Conservation (phyloP, 2,113 vertebrate genomes). For the Leiothrix lutea region DNA sequence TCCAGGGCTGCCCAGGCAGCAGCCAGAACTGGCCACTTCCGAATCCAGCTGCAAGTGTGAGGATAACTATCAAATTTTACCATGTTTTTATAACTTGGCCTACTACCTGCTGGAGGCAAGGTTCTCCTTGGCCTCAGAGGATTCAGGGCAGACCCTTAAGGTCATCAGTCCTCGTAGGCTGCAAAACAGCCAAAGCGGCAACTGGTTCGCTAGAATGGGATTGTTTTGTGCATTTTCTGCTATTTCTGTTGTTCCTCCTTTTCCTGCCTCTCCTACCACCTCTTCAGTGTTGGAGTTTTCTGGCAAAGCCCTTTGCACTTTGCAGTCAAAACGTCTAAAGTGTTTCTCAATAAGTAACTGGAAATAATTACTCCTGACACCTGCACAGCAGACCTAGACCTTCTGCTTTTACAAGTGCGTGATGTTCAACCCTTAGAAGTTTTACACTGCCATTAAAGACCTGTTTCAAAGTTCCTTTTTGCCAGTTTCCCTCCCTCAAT, state of each 20-base stretch:
- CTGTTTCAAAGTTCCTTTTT: constrained; percentile 51
- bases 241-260: neutral
- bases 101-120: neutral
- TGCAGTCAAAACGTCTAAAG: constrained; percentile 5
- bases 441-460: constrained; percentile 39
- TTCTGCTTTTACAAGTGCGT: constrained; percentile 51
- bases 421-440: constrained; percentile 46
- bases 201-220: neutral
- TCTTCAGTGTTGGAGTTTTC: neutral
- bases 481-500: constrained; percentile 26
- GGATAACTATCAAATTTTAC: neutral
- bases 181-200: neutral
- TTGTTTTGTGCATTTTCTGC: neutral
- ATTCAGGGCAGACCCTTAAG: neutral
- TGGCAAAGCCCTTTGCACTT: neutral
- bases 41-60: constrained; percentile 3
- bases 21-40: neutral
- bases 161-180: neutral
- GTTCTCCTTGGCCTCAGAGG: neutral
- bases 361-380: constrained; percentile 67
- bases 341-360: constrained; percentile 42
- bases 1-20: neutral
- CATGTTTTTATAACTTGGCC: neutral
- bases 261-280: neutral
- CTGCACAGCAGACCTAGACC: constrained; percentile 43